Percentiles rank a stretch among this genome's conserved stretches.
Evolutionary conservation across 2,113 vertebrate genomes (phyloP).

Genomic region (Alexandromys fortis): DNA sequence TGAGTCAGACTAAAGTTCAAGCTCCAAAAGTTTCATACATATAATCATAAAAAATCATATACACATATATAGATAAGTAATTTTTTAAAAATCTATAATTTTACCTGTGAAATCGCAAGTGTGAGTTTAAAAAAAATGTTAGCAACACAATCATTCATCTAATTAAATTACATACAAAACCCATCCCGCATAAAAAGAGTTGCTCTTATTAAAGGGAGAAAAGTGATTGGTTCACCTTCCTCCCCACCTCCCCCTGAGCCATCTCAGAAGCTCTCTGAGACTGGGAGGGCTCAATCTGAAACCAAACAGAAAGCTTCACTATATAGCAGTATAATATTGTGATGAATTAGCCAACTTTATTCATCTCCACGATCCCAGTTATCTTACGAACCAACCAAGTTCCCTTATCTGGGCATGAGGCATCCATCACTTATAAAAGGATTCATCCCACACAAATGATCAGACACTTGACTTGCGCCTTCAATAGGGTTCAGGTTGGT

Average conservation of each 20-base stretch:
- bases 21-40: neutral
- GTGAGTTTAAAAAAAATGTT: slow-evolving; percentile 24
- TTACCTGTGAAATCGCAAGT: neutral
- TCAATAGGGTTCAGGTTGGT: slow-evolving; percentile 34
- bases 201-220: slow-evolving; percentile 30
- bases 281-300: neutral
- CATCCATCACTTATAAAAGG: neutral
- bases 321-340: neutral
- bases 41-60: neutral
- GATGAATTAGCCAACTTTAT: neutral
- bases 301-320: neutral
- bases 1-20: neutral
- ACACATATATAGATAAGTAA: neutral
- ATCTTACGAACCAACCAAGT: neutral
- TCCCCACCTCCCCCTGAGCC: neutral
- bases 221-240: neutral
- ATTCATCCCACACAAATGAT: neutral
- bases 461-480: neutral
- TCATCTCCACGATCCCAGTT: neutral
- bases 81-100: slow-evolving; percentile 9
- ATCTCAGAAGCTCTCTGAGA: neutral
- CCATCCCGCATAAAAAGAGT: neutral
- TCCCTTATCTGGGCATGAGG: neutral
- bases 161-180: slow-evolving; percentile 55
- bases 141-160: slow-evolving; percentile 40